Evolutionary conservation across 2,888 invertebrate genomes (phyloP).

Genomic region (Hypomecis punctinalis): DNA sequence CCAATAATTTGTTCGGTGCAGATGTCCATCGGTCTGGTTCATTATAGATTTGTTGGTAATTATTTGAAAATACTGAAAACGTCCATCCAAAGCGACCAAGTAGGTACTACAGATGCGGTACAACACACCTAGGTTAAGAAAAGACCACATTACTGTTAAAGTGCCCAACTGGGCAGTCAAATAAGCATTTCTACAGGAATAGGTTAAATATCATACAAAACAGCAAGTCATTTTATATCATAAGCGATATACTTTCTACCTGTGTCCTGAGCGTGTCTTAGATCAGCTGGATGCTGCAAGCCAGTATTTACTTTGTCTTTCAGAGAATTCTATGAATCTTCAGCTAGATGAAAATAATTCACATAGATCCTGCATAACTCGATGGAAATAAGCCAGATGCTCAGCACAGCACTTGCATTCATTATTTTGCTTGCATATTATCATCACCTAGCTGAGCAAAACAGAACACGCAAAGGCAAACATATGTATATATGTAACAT

Average conservation of each 20-base stretch:
- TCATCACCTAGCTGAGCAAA: constrained; percentile 41
- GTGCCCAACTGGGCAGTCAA: constrained; percentile 12
- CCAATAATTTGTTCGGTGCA: constrained; percentile 4
- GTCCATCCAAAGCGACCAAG: constrained; percentile 2
- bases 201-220: neutral
- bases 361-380: constrained; percentile 1
- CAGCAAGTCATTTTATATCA: constrained; percentile 4
- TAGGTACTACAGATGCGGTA: constrained; percentile 8
- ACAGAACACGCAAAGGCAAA: constrained; percentile 42
- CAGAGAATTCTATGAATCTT: neutral
- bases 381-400: constrained; percentile 10
- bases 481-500: constrained; percentile 19
- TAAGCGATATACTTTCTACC: constrained; percentile 7
- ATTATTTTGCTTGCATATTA: no score
- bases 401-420: constrained; percentile 16
- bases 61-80: neutral
- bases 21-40: constrained; percentile 1
- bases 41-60: neutral
- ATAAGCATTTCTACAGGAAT: neutral
- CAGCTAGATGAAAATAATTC: constrained; percentile 2
- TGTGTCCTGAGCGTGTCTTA: constrained; percentile 6
- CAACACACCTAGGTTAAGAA: constrained; percentile 19
- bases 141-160: constrained; percentile 6
- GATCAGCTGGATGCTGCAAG: neutral
- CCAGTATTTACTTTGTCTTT: constrained; percentile 3